Conservation (phyloP, 2,888 invertebrate genomes). For the Tenthredo livida region DNA sequence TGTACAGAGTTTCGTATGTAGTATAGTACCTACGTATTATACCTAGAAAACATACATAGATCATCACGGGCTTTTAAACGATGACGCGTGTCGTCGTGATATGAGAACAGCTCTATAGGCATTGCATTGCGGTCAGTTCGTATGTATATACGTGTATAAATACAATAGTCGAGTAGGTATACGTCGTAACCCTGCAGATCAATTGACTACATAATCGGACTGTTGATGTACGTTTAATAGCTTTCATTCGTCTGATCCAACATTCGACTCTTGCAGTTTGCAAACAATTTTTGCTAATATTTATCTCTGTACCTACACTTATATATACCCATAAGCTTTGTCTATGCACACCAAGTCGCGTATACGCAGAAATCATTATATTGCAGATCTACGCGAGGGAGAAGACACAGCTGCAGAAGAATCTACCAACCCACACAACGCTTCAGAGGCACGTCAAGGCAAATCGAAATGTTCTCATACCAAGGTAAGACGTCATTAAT, state of each 20-base stretch:
- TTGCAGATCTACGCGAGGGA: slow-evolving; percentile 78
- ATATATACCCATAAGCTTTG: not conserved
- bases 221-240: not conserved
- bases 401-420: slow-evolving; percentile 78
- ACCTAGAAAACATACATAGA: not conserved
- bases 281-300: not conserved
- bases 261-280: not conserved
- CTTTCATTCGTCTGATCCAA: not conserved
- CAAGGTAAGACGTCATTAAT: slow-evolving; percentile 78
- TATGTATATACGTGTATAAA: not conserved
- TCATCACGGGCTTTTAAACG: not conserved
- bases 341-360: not conserved
- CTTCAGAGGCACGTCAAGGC: slow-evolving; percentile 88
- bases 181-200: too few species aligned
- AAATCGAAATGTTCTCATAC: slow-evolving; percentile 85
- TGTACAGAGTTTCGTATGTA: not conserved
- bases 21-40: not conserved
- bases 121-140: not conserved
- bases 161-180: not conserved
- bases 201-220: not conserved
- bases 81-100: not conserved
- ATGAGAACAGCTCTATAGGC: not conserved
- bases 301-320: too few species aligned
- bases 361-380: not conserved
- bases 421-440: slow-evolving; percentile 87